phyloP scores from a whole-genome alignment of 2,888 invertebrate species.

The Drosophila cyrtoloma region DNA sequence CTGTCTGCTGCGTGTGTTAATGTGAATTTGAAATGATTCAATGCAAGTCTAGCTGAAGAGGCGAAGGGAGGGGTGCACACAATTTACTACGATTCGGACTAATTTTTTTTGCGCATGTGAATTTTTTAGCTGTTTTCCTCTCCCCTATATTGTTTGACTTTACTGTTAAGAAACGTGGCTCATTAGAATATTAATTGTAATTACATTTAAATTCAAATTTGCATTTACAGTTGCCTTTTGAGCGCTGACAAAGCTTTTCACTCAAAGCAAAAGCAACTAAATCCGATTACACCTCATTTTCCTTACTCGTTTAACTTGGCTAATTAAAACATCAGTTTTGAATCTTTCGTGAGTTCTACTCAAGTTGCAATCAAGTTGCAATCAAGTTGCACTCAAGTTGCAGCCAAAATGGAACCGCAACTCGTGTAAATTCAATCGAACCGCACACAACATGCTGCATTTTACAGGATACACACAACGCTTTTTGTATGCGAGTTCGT shows the following conservation, averaged over 20 bases:
- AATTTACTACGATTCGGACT: slow-evolving; percentile 49
- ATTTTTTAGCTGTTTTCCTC: slow-evolving; percentile 13
- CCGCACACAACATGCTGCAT: slow-evolving; percentile 12
- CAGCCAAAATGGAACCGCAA: slow-evolving; percentile 10
- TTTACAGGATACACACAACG: slow-evolving; percentile 47
- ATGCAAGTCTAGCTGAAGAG: slow-evolving; percentile 46
- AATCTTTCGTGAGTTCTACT: neutral
- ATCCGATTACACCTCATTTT: slow-evolving; percentile 10
- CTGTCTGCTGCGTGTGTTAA: slow-evolving; percentile 59
- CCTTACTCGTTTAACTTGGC: slow-evolving; percentile 22
- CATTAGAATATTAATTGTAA: slow-evolving; percentile 67
- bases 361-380: neutral
- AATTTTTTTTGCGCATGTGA: slow-evolving; percentile 16
- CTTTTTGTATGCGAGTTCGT: slow-evolving; percentile 30
- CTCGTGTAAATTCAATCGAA: slow-evolving; percentile 18
- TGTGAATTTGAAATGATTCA: slow-evolving; percentile 79
- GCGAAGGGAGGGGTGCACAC: slow-evolving; percentile 29
- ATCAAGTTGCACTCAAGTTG: slow-evolving; percentile 24
- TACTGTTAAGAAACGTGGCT: slow-evolving; percentile 21
- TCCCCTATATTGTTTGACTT: slow-evolving; percentile 4
- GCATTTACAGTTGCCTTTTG: slow-evolving; percentile 2
- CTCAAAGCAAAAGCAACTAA: slow-evolving; percentile 8
- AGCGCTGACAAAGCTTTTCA: slow-evolving; percentile 4
- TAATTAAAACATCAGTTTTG: slow-evolving; percentile 38
- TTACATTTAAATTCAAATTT: slow-evolving; percentile 51